Base-by-base conservation (phyloP, 2,113 vertebrate genomes). In the Strix aluco region DNA sequence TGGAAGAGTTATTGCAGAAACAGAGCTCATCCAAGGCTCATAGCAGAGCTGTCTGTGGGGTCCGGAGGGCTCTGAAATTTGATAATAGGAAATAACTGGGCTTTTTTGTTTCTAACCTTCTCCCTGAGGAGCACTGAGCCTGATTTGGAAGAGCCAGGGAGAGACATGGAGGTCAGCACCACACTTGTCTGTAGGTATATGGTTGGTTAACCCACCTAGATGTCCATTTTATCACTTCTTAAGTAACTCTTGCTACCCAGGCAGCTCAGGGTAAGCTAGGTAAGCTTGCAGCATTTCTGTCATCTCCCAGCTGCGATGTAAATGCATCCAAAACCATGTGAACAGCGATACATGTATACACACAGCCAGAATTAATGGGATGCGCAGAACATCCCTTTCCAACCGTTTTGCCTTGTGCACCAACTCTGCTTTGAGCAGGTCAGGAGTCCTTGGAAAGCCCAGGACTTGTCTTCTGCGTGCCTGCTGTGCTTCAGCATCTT, bases 361-460 rank as follows among this genome's bases (percentile, higher is more conserved):
- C 20, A 18, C 29, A 52, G 47, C 23, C 57, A 67, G 51, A 87
- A 63, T 55, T 32, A 59, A 25, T 1, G 8, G 55, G 19, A 44
- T 62, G 49, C 3, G 1, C 11, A 51, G 42, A 73, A 15, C 38
- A 26, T 19, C 40, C 62, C 51, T 54, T 78, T 67, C 49, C n/a
- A 63, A 7, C 7, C 23, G n/a, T 65, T 88, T 59, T 26, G 17
- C 26, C 29, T 72, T 82, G 26, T 1, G 5, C 2, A 2, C 20
- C 0, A 1, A 0, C 32, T 49, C 61, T 77, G n/a, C 51, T 63
- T 27, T 49, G n/a, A 55, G 52, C 0, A 0, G 29, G 38, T 54
- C 47, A 49, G 30, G 61, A 89, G 18, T 6, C 49, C 26, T 66
- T 42, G 5, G 12, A 52, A 38, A 79, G 13, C 34, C 11, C 36